Conservation (phyloP, 2,113 vertebrate genomes). For the Phyllostomus discolor region DNA sequence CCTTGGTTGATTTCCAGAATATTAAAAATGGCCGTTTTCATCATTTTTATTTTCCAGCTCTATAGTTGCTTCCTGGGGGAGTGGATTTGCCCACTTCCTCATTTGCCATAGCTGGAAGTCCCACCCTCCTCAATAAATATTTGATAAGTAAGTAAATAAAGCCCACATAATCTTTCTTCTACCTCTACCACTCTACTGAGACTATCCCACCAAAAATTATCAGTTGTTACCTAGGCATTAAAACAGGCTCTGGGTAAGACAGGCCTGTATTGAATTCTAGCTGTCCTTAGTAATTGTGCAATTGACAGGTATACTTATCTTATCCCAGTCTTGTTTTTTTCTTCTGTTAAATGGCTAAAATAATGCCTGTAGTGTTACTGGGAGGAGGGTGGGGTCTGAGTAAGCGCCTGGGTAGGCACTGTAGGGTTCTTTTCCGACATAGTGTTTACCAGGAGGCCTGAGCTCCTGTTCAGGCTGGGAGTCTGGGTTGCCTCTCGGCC, state of each 20-base stretch:
- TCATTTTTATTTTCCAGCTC: background rate
- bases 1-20: background rate
- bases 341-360: background rate
- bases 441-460: background rate
- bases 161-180: background rate
- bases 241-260: background rate
- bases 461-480: background rate
- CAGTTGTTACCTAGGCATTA: background rate
- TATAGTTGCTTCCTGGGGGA: background rate
- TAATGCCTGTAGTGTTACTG: background rate
- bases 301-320: background rate
- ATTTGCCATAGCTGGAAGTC: background rate
- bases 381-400: background rate
- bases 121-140: background rate
- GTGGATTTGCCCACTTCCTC: background rate
- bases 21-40: background rate
- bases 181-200: background rate
- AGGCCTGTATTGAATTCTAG: background rate
- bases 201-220: background rate
- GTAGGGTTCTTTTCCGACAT: background rate
- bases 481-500: background rate
- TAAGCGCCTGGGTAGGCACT: background rate
- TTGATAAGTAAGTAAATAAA: background rate
- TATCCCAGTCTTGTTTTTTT: background rate
- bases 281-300: background rate